Conservation (phyloP, 2,797 vertebrate genomes). For the Crocidura indochinensis region DNA sequence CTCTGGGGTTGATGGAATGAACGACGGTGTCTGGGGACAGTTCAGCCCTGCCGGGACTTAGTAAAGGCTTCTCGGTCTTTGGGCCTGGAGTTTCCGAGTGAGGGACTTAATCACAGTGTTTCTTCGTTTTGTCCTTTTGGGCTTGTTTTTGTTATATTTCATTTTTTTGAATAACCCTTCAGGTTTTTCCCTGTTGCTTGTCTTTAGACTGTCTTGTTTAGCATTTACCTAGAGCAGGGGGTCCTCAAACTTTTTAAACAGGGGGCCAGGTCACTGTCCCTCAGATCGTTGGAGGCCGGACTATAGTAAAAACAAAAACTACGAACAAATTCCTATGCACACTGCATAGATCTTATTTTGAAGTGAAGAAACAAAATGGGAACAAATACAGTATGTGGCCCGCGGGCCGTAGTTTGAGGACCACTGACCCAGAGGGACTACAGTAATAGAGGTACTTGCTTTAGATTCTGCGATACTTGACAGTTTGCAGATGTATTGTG, state of each 20-base stretch:
- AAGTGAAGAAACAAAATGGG: no score
- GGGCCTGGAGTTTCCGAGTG: conserved; percentile 9
- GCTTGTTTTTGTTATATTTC: neutral
- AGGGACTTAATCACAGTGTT: conserved; percentile 24
- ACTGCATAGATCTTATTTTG: no score
- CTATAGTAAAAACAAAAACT: no score
- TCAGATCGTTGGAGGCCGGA: no score
- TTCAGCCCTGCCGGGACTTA: conserved; percentile 26
- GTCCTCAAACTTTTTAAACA: no score
- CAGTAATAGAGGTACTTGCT: neutral
- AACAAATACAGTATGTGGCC: no score
- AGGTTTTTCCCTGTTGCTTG: neutral
- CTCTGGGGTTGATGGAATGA: neutral
- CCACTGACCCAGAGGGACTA: neutral
- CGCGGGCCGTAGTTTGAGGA: no score
- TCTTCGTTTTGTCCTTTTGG: conserved; percentile 16
- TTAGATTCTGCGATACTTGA: conserved; percentile 39
- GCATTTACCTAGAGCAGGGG: conserved; percentile 5
- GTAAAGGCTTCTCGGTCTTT: conserved; percentile 10
- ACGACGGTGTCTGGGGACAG: neutral
- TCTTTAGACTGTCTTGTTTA: conserved; percentile 37
- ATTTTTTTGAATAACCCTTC: conserved; percentile 54
- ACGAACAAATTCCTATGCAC: no score
- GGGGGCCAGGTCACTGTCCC: no score
- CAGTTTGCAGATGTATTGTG: neutral